These are phyloP conservation scores for Halocynthia aurantium DNA, from an alignment of 23 tunicate genomes.

Conservation along the genomic window DNA sequence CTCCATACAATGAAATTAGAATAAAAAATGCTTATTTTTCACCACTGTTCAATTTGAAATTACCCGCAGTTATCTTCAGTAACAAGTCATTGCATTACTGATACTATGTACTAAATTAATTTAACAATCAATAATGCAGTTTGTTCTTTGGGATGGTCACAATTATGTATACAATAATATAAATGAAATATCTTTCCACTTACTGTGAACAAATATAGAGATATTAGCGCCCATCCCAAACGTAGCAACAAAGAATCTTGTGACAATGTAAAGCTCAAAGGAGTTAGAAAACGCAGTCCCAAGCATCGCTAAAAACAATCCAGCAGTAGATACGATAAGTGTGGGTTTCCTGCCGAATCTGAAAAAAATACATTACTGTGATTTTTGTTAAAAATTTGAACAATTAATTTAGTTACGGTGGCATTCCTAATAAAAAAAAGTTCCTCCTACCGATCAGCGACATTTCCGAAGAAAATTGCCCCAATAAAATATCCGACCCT, in stretches of 20 bases:
- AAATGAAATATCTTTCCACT: background rate
- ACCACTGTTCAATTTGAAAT: no score
- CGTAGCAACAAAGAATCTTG: constrained; percentile 6
- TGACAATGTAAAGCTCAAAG: constrained; percentile 1
- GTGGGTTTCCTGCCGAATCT: constrained; percentile 12
- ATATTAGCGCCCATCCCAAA: constrained; percentile 18
- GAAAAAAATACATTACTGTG: background rate
- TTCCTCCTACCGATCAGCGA: constrained; percentile 10
- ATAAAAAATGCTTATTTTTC: no score
- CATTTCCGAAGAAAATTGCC: constrained; percentile 17
- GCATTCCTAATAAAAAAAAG: background rate
- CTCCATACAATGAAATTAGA: no score
- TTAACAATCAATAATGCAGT: no score
- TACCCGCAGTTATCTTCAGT: no score
- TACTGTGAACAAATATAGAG: constrained; percentile 11
- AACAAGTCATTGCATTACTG: no score
- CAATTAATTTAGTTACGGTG: background rate
- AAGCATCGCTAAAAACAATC: constrained; percentile 11
- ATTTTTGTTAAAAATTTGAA: background rate
- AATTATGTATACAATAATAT: no score
- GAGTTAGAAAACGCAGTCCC: constrained; percentile 8
- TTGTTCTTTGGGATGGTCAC: no score
- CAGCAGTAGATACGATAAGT: background rate
- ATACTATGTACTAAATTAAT: no score
- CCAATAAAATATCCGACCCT: constrained; percentile 8